These are phyloP conservation scores for Mus pahari DNA, from an alignment of 2,113 vertebrate genomes.

Conservation along the genomic window DNA sequence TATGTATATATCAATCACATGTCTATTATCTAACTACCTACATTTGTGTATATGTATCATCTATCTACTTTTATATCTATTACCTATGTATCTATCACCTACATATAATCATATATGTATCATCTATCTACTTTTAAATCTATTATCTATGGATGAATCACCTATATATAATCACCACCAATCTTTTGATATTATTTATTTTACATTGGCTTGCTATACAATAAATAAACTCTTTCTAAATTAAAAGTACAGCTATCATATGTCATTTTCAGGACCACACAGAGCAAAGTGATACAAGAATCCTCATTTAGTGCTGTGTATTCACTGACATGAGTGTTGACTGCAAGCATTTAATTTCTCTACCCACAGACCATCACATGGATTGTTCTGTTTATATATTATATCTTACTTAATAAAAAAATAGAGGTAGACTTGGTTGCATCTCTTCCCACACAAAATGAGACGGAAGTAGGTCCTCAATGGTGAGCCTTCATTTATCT, in stretches of 20 bases:
- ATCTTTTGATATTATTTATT: not conserved
- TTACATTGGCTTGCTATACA: not conserved
- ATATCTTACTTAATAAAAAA: conserved; percentile 13
- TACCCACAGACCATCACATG: not conserved
- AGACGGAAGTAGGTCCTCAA: not conserved
- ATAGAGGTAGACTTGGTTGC: not conserved
- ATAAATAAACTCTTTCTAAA: not conserved
- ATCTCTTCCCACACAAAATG: not conserved
- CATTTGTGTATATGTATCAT: not conserved
- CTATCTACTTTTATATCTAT: too few species aligned
- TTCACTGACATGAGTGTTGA: not conserved
- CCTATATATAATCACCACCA: not conserved
- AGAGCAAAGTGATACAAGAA: not conserved
- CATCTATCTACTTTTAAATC: not conserved
- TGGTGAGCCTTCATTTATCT: not conserved
- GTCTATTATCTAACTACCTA: not conserved
- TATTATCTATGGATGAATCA: not conserved
- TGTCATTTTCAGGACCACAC: not conserved
- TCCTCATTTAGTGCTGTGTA: not conserved
- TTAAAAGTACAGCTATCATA: not conserved
- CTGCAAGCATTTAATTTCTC: not conserved
- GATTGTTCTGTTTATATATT: not conserved
- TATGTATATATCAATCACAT: not conserved
- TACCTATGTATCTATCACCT: too few species aligned
- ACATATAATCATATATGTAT: too few species aligned